Percentiles rank a stretch among this genome's conserved stretches.
phyloP scores from a whole-genome alignment of 2,797 vertebrate species.

The Siniperca obscura region DNA sequence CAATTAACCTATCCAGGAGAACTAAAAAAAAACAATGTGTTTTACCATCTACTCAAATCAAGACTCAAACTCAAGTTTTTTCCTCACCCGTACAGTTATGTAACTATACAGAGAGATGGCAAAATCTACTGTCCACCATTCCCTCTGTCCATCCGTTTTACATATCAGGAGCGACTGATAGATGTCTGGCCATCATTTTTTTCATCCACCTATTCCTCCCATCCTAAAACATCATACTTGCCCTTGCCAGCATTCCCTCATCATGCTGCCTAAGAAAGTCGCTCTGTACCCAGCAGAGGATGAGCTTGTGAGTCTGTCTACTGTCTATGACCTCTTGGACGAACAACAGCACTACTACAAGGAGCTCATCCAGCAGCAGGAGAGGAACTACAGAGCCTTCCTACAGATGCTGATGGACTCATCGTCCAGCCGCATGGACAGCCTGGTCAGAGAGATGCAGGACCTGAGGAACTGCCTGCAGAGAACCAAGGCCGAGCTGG shows the following conservation, averaged over 20 bases:
- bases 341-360: constrained; percentile 82
- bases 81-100: constrained; percentile 1
- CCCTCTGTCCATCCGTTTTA: not conserved
- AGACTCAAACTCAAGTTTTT: not conserved
- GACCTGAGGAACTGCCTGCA: constrained; percentile 78
- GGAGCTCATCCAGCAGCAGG: constrained; percentile 83
- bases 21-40: constrained; percentile 1
- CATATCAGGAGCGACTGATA: constrained; percentile 21
- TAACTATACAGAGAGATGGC: constrained; percentile 35
- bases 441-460: constrained; percentile 81
- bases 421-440: constrained; percentile 77
- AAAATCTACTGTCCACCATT: not conserved
- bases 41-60: not conserved
- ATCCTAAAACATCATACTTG: constrained; percentile 34
- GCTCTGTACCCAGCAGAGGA: constrained; percentile 73
- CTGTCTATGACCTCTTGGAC: constrained; percentile 82
- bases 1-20: constrained; percentile 2
- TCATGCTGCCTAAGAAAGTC: constrained; percentile 78
- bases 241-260: constrained; percentile 43
- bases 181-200: constrained; percentile 65
- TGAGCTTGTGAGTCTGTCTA: constrained; percentile 73
- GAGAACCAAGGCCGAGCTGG: constrained; percentile 72
- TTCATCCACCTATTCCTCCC: constrained; percentile 37
- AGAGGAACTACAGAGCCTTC: constrained; percentile 81
- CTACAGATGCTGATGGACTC: constrained; percentile 83